Evolutionary conservation across 2,797 vertebrate species (phyloP), one percentile per base, ranked within the genome.

Genomic region (Martes flavigula): DNA sequence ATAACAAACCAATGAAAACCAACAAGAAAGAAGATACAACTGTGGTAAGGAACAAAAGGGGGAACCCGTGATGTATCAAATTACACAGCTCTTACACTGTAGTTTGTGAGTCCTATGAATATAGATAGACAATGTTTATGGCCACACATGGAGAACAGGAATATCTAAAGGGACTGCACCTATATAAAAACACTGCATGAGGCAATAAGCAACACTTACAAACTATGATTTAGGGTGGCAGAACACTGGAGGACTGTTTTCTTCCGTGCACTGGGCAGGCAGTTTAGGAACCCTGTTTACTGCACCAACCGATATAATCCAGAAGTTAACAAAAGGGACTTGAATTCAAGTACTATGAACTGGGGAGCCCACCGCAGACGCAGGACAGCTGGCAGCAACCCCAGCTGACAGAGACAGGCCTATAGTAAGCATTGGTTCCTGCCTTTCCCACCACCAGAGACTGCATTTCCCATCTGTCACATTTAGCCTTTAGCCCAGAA

Each of bases 41-140:
- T 58, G 85, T 86, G 93, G 78, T 78, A 18, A 95, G 40, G 84
- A 96, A 87, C 6, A 48, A 93, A 93, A 96, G 25, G 11, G 32
- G 46, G 20, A 93, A 70, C 85, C 6, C 73, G n/a, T 87, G 54
- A 46, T 73, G 60, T 77, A 93, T 68, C 15, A 90, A 84, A 90
- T 87, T 70, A 81, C 46, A 1, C 73, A 96, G 25, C 21, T 68
- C 7, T 73, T 51, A 75, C 51, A 15, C 9, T 84, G 51, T 86
- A 90, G 87, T 91, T 77, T 84, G 51, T 83, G 72, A 95, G 38
- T 62, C 43, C 46, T 81, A 27, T 35, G 96, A 87, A 91, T 72
- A 93, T 5, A 87, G 13, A 94, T 51, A 20, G 18, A 75, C 89
- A 95, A 51, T 68, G 40, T 66, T 93, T 75, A 91, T 48, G 62